A percentile compares a stretch with the other conserved stretches of the same genome.
phyloP scores from a whole-genome alignment of 2,797 vertebrate genomes.

The Menidia menidia region DNA sequence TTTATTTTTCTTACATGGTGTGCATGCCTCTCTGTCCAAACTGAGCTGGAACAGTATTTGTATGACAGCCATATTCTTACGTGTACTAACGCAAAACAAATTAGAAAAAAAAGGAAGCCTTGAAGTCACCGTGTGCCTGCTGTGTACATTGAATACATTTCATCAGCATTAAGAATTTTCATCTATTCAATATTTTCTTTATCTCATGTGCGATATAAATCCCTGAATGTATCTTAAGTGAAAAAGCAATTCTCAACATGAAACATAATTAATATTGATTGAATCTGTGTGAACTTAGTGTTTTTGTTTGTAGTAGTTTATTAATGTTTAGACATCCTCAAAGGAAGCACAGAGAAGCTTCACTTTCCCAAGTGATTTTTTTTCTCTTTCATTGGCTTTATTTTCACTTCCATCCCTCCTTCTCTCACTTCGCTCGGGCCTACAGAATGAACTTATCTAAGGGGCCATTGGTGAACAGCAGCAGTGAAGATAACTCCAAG shows the following conservation, averaged over 20 bases:
- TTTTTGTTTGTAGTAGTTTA: background rate
- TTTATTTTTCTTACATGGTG: slow-evolving; percentile 1
- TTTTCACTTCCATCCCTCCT: slow-evolving; percentile 27
- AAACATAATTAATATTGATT: background rate
- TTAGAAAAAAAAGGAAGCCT: background rate
- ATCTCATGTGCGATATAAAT: background rate
- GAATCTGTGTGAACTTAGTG: background rate
- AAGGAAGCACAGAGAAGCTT: background rate
- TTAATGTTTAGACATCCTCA: background rate
- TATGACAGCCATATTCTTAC: background rate
- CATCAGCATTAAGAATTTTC: background rate
- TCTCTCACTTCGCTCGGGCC: slow-evolving; percentile 57
- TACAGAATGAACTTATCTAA: slow-evolving; percentile 89
- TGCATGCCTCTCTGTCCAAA: slow-evolving; percentile 2
- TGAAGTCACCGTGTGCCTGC: slow-evolving; percentile 14
- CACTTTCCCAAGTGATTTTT: background rate
- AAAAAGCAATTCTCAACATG: background rate
- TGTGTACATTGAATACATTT: slow-evolving; percentile 19
- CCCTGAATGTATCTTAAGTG: background rate
- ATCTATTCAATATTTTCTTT: background rate
- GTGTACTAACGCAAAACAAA: background rate
- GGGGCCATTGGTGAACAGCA: slow-evolving; percentile 85
- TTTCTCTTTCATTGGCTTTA: slow-evolving; percentile 11
- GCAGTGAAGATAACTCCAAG: slow-evolving; percentile 86
- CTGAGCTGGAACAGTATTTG: background rate